Conservation (phyloP, 2,888 invertebrate genomes). For the Athalia circularis region DNA sequence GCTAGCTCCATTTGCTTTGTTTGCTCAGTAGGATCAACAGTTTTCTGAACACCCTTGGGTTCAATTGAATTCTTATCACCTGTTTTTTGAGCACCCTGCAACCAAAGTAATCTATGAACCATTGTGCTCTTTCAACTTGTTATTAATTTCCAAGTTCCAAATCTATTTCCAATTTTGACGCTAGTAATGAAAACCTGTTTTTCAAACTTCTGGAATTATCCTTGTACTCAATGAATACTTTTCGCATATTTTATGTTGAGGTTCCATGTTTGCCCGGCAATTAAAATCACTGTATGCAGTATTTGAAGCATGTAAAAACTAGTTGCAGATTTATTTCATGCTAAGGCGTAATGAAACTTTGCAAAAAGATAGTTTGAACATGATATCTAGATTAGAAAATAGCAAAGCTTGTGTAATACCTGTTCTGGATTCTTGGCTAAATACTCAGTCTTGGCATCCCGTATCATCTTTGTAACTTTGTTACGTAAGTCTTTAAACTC, state of each 20-base stretch:
- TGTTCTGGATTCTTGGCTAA: constrained; percentile 70
- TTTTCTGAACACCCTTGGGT: constrained; percentile 72
- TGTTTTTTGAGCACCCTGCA: constrained; percentile 72
- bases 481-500: constrained; percentile 71
- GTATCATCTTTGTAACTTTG: constrained; percentile 72
- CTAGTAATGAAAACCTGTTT: neutral
- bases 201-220: neutral
- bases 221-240: neutral
- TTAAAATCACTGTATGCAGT: no score
- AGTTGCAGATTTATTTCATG: no score
- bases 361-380: no score
- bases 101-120: constrained; percentile 68
- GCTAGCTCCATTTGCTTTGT: constrained; percentile 69
- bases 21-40: constrained; percentile 69
- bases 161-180: neutral
- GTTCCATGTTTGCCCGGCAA: neutral
- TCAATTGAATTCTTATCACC: constrained; percentile 70
- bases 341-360: no score
- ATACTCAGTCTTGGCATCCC: constrained; percentile 72
- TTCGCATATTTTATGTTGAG: no score
- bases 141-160: neutral
- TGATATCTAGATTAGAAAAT: neutral
- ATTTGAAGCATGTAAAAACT: no score
- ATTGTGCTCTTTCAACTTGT: constrained; percentile 17
- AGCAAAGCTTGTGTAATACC: constrained; percentile 58